Conservation (phyloP, 1,140 invertebrate species). For the Plutomurus gul region DNA sequence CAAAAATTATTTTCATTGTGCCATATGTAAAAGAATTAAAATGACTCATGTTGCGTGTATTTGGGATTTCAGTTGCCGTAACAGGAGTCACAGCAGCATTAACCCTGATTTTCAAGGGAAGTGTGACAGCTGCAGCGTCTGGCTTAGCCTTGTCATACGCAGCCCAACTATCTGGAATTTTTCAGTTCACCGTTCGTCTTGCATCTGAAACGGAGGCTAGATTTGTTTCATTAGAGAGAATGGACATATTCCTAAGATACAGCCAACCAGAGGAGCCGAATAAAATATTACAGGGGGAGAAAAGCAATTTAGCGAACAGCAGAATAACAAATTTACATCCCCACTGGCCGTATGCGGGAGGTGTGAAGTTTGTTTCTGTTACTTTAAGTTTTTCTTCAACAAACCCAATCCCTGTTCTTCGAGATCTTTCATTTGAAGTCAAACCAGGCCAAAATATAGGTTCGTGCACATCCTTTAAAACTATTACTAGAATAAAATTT, state of each 20-base stretch:
- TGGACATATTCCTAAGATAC: slow-evolving; percentile 60
- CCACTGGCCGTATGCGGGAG: slow-evolving; percentile 48
- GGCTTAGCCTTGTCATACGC: slow-evolving; percentile 72
- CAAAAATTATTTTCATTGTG: too few species aligned
- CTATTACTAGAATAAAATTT: too few species aligned
- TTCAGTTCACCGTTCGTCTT: slow-evolving; percentile 70
- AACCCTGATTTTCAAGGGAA: slow-evolving; percentile 64
- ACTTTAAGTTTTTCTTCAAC: slow-evolving; percentile 36
- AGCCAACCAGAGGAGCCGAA: slow-evolving; percentile 39
- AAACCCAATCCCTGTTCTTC: slow-evolving; percentile 57
- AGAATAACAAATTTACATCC: slow-evolving; percentile 18
- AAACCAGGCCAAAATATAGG: slow-evolving; percentile 65
- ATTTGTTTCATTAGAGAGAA: slow-evolving; percentile 69
- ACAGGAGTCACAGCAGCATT: slow-evolving; percentile 64
- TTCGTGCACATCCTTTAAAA: not conserved
- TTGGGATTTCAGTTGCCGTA: slow-evolving; percentile 58
- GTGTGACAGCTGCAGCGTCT: slow-evolving; percentile 66
- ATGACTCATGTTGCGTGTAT: not conserved
- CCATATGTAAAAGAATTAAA: too few species aligned
- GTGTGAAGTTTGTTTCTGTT: slow-evolving; percentile 43
- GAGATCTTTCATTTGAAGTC: slow-evolving; percentile 64
- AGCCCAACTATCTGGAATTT: slow-evolving; percentile 67
- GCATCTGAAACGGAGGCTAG: slow-evolving; percentile 69
- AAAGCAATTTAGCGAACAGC: not conserved
- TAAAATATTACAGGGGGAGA: not conserved